phyloP scores from a whole-genome alignment of 2,888 invertebrate genomes.

The Diaphora mendica region DNA sequence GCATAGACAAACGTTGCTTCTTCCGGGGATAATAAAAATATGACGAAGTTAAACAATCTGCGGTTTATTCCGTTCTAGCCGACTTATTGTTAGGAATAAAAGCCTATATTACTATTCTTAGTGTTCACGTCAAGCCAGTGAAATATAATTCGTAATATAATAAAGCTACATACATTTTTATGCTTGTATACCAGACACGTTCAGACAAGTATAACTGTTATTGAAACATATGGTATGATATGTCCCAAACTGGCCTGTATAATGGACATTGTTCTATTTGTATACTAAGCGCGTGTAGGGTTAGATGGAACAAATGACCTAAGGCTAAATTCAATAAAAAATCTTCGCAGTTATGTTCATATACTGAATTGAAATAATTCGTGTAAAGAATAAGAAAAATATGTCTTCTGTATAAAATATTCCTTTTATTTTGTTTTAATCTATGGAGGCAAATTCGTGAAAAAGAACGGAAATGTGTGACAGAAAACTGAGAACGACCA shows the following conservation, averaged over 20 bases:
- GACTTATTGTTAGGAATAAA: neutral
- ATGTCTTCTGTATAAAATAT: too few species aligned
- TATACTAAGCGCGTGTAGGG: constrained; percentile 23
- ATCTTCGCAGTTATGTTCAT: neutral
- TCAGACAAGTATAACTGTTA: constrained; percentile 50
- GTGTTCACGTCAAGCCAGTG: neutral
- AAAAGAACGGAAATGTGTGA: too few species aligned
- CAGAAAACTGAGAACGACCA: too few species aligned
- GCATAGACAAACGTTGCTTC: neutral
- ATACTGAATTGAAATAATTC: neutral
- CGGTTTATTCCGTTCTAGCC: neutral
- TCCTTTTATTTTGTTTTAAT: too few species aligned
- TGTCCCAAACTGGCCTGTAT: constrained; percentile 25
- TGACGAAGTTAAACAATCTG: neutral
- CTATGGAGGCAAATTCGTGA: too few species aligned
- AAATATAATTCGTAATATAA: neutral
- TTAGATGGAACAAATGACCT: constrained; percentile 14
- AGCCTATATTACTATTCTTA: neutral
- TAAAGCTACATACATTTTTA: constrained; percentile 1
- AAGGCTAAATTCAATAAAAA: neutral
- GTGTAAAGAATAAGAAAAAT: neutral
- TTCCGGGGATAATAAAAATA: neutral
- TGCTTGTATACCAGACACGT: constrained; percentile 44
- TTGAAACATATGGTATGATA: constrained; percentile 54
- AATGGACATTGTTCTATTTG: constrained; percentile 34